Conservation (phyloP, 1,140 invertebrate genomes). For the Contarinia nasturtii region DNA sequence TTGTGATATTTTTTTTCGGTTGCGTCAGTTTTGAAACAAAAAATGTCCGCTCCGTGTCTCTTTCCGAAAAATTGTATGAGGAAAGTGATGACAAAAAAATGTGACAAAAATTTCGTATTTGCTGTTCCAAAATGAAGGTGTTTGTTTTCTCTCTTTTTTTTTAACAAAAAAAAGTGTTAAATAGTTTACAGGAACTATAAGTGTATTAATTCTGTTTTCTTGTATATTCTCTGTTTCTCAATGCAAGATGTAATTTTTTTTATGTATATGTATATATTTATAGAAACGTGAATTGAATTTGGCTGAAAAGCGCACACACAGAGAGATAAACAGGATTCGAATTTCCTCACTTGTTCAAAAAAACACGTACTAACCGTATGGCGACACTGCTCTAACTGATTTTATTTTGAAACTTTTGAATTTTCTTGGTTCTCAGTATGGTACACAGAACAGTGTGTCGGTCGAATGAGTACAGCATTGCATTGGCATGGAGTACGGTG, state of each 20-base stretch:
- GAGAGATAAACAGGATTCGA: no score
- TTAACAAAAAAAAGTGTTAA: no score
- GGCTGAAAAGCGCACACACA: not conserved
- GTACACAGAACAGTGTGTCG: no score
- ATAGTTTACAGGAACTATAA: constrained; percentile 1
- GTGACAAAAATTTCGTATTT: not conserved
- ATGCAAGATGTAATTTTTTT: no score
- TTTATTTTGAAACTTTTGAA: not conserved
- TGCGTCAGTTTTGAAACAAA: not conserved
- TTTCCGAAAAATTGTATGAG: not conserved
- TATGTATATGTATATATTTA: no score
- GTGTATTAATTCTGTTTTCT: not conserved
- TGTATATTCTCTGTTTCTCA: no score
- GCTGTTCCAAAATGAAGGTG: not conserved
- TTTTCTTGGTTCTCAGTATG: not conserved
- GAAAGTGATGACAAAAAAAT: not conserved
- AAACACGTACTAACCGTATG: constrained; percentile 16
- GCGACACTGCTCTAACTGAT: constrained; percentile 25
- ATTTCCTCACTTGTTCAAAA: not conserved
- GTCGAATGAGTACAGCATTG: no score
- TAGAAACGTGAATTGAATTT: not conserved
- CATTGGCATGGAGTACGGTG: no score
- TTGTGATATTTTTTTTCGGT: not conserved
- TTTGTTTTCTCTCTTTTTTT: no score
- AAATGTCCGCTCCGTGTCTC: not conserved